A percentile compares a stretch with the other conserved stretches of the same genome.
Conservation (phyloP, 2,113 vertebrate genomes). For the Brachypodius melanocephalos region DNA sequence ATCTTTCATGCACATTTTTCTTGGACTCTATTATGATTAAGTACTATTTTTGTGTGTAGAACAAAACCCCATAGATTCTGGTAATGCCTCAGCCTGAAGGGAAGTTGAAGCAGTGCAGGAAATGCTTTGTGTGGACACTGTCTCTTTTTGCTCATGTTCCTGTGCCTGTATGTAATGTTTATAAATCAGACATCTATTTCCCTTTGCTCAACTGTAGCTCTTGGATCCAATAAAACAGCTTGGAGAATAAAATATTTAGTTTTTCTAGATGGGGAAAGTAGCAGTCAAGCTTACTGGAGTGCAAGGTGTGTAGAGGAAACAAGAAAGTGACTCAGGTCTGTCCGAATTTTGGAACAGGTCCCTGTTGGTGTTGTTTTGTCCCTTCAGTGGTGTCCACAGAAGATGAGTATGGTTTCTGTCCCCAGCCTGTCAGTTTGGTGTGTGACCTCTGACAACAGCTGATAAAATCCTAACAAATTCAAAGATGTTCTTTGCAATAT, state of each 20-base stretch:
- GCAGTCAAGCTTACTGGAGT: background rate
- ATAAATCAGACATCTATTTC: background rate
- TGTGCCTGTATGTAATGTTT: background rate
- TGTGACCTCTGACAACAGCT: background rate
- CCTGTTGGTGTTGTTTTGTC: background rate
- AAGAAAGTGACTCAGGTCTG: background rate
- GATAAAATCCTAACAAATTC: background rate
- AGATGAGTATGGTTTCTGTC: background rate
- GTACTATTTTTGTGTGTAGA: background rate
- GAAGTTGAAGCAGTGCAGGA: background rate
- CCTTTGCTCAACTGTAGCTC: background rate
- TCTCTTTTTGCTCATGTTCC: background rate
- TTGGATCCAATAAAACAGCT: background rate
- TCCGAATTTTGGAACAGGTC: background rate
- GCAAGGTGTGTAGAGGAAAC: background rate
- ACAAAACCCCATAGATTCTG: background rate
- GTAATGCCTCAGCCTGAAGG: background rate
- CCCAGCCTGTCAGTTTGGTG: background rate
- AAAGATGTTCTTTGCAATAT: background rate
- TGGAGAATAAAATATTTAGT: background rate
- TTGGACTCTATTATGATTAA: background rate
- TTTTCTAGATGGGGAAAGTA: background rate
- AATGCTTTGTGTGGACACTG: background rate
- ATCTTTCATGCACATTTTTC: background rate
- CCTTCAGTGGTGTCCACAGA: background rate